Percentiles rank a stretch among this genome's conserved stretches.
These are phyloP conservation scores for Crotalus tigris DNA, from an alignment of 2,113 vertebrate species.

Conservation along the genomic window DNA sequence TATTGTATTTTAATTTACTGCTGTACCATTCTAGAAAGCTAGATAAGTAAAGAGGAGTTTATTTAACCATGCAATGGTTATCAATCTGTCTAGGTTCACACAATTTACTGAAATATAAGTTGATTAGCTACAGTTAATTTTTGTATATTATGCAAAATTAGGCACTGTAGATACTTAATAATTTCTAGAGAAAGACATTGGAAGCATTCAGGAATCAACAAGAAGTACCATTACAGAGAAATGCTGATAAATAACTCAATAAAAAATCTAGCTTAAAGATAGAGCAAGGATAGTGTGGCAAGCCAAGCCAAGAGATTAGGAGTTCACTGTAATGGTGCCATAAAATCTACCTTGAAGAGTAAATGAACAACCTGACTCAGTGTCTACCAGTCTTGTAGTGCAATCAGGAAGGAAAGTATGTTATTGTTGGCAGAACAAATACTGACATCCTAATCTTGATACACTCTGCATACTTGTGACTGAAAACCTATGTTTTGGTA, in stretches of 20 bases:
- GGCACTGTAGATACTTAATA: neutral
- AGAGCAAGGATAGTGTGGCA: neutral
- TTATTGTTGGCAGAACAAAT: neutral
- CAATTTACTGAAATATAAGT: neutral
- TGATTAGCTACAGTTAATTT: neutral
- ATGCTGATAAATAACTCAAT: neutral
- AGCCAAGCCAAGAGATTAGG: neutral
- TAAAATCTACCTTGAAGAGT: neutral
- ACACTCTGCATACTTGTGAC: neutral
- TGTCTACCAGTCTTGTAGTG: neutral
- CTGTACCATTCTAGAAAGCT: neutral
- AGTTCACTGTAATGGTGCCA: neutral
- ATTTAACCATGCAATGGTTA: neutral
- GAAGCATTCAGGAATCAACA: neutral
- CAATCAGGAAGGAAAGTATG: neutral
- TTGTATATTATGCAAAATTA: neutral
- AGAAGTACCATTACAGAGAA: neutral
- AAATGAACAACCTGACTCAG: neutral
- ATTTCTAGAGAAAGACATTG: neutral
- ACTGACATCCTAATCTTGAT: neutral
- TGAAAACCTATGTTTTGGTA: neutral
- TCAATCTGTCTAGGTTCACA: neutral
- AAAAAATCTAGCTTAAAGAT: neutral
- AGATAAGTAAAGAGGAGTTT: neutral
- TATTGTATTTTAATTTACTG: neutral